A percentile compares a stretch with the other conserved stretches of the same genome.
phyloP scores from a whole-genome alignment of 2,113 vertebrate genomes.

The Gobiocypris rarus region DNA sequence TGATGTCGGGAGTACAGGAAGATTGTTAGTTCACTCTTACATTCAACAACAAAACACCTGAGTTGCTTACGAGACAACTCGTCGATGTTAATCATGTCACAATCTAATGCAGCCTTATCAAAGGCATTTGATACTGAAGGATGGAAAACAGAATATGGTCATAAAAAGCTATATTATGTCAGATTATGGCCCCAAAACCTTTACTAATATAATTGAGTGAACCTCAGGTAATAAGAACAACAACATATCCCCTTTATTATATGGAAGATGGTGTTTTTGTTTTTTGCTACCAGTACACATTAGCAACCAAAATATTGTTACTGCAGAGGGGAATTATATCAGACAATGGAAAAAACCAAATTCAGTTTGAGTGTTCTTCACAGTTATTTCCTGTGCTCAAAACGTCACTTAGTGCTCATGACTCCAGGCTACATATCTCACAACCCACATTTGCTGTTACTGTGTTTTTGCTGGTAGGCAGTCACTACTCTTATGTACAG shows the following conservation, averaged over 20 bases:
- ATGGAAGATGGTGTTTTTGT: neutral
- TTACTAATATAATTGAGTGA: neutral
- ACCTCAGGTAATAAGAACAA: neutral
- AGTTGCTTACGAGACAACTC: no score
- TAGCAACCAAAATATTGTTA: slow-evolving; percentile 5
- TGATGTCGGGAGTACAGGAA: no score
- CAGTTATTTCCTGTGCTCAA: slow-evolving; percentile 21
- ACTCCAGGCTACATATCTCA: slow-evolving; percentile 31
- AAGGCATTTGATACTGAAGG: neutral
- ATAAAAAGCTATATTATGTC: neutral
- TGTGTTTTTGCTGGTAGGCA: slow-evolving; percentile 35
- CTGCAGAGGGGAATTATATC: neutral
- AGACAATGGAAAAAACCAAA: slow-evolving; percentile 20
- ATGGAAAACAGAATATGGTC: neutral
- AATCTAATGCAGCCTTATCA: neutral
- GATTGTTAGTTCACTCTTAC: no score
- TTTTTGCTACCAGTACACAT: neutral
- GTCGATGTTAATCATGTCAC: neutral
- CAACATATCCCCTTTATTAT: neutral
- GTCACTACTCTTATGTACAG: slow-evolving; percentile 1
- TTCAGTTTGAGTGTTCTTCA: slow-evolving; percentile 4
- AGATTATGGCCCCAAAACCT: neutral
- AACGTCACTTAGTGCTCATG: slow-evolving; percentile 27
- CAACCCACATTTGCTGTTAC: neutral
- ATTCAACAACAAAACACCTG: no score